phyloP scores from a whole-genome alignment of 2,888 invertebrate species.

The Noctua janthina region DNA sequence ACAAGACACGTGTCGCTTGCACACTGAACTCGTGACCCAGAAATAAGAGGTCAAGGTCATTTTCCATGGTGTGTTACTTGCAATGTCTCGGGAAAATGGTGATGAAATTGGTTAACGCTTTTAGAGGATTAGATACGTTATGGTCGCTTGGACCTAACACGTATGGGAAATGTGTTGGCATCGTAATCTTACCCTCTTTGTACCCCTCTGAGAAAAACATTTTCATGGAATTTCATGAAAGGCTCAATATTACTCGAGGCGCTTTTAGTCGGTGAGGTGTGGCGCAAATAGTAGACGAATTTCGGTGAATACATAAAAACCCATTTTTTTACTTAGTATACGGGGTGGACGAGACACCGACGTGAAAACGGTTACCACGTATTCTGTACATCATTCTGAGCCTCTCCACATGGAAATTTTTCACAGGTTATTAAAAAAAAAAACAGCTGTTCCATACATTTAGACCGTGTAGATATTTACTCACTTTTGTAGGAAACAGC shows the following conservation, averaged over 20 bases:
- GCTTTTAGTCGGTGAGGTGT: background rate
- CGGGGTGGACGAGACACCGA: no score
- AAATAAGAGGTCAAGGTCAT: background rate
- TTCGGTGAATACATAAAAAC: background rate
- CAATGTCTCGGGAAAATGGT: slow-evolving; percentile 8
- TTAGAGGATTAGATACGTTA: slow-evolving; percentile 25
- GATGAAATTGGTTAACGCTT: slow-evolving; percentile 25
- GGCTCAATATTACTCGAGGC: background rate
- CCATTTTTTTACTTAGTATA: background rate
- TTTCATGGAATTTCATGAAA: background rate
- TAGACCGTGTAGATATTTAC: no score
- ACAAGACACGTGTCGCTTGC: background rate
- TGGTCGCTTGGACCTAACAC: background rate
- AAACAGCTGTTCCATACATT: no score
- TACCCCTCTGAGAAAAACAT: background rate
- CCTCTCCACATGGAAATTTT: no score
- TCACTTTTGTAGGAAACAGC: no score
- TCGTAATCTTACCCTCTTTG: background rate
- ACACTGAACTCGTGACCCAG: background rate
- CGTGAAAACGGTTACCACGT: no score
- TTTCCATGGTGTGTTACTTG: background rate
- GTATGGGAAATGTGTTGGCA: background rate
- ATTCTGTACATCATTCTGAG: no score
- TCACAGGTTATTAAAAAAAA: no score
- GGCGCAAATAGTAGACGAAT: background rate